Base-by-base conservation (phyloP, 2,113 vertebrate species). In the Laticauda laticaudata region DNA sequence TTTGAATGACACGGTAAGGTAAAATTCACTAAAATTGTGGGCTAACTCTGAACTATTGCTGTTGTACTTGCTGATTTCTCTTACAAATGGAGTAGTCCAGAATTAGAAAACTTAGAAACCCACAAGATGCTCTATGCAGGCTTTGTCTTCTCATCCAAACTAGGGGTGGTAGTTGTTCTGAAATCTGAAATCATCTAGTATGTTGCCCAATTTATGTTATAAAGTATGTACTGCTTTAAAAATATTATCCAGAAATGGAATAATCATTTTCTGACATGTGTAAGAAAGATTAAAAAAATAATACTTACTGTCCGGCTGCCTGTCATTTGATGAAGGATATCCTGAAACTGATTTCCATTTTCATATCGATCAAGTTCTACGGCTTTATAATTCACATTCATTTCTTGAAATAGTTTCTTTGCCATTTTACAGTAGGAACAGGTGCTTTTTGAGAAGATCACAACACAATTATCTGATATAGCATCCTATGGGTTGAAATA, bases 371-470 rank as follows among this genome's bases (percentile, higher is more conserved):
- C 99, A 97, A 99, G 94, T 95, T 99, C 99, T 14, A 99, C 95
- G 39, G 97, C 98, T 97, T 97, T 99, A 81, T 98, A 99, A 39
- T 95, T 96, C 0, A 99, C 95, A 10, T 99, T 98, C 48, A 99
- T 98, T 96, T 98, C 97, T 6, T 97, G 98, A 96, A 99, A 99
- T 18, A 99, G 97, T 1, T 98, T 98, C 95, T 99, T 99, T 92
- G 98, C 98, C 98, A 99, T 99, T 93, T 96, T 98, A 96, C 99
- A 99, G 93, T 99, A 99, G 21, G 97, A 96, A 61, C 99, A 99
- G 0, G 98, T 98, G 93, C 98, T 98, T 97, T 99, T 99, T 87
- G 99, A 99, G 97, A 99, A 99, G 97, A 99, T 99, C 94, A 99
- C 99, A 26, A 99, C 98, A 51, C 98, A 99, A 96, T 99, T 99